Evolutionary conservation across 2,888 invertebrate genomes (phyloP), one percentile per base, ranked within the genome.

Genomic region (Netelia inedita): DNA sequence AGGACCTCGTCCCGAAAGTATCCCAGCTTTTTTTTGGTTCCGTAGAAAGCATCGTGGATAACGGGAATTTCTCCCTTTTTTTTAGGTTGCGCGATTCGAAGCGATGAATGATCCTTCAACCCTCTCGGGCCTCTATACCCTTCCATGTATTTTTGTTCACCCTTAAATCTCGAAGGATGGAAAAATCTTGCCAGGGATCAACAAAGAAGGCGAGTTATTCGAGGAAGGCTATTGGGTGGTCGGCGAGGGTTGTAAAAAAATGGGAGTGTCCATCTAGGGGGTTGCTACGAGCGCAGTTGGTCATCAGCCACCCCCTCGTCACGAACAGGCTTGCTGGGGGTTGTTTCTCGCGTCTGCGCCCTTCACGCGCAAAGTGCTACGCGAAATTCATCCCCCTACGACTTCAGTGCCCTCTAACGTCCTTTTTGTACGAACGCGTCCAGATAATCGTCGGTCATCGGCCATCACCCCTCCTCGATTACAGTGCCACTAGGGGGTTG

Each of bases 231-330:
- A 16, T 19, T 57, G 57, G 57, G 19, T 57, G 57, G 19, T 19
- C 21, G 57, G 2, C 35, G 53, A 66, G 69, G 57, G 46, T 65
- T 63, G 55, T 50, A 79, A 65, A 71, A 88, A 90, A 86, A 88
- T 89, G 86, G 90, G 90, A 89, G 90, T 89, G 88, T 86, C 89
- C 86, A 82, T 8, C 19, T 16, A 65, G 72, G 87, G 86, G 88
- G 85, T 87, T 88, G 88, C 71, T 79, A 79, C 74, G 72, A 55
- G 79, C 69, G 46, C 63, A 63, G 79, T 71, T 79, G 81, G 80
- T 78, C 76, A 83, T 74, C 83, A 69, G 74, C 78, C 85, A 86
- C 84, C 83, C 84, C 79, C 82, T 72, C 11, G 66, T 11, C 53
- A 21, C 41, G 28, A 11, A 23, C 59, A 41, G 50, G n/a, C 61